Base-by-base conservation (phyloP, 2,113 vertebrate genomes). In the Trogon melanurus region DNA sequence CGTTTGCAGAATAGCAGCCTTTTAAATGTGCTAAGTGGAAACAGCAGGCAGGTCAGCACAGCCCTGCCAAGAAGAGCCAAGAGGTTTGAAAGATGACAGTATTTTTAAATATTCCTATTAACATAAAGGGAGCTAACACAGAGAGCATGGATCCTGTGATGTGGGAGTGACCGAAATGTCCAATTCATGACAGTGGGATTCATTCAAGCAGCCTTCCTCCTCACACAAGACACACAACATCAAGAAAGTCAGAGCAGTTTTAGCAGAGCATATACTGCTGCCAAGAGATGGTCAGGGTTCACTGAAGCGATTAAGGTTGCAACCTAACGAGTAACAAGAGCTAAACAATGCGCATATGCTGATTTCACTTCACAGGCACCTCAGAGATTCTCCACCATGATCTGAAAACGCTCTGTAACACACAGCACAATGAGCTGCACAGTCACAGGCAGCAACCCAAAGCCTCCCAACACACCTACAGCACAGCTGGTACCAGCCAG, bases 31-130 rank as follows among this genome's bases (percentile, higher is more conserved):
- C 84, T 75, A 91, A 92, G 78, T 51, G 51, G 80, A 56, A 90
- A 78, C 57, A 95, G 93, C 80, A 92, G 94, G 93, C 82, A 92
- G 88, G 88, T 54, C 64, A 94, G 86, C 92, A 92, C 47, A 54
- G 85, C 58, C 36, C 90, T 73, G 88, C 91, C 84, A 72, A 54
- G 62, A 45, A 41, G 75, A 94, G 91, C 83, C 91, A 78, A 88
- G 78, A 82, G 85, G 60, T 67, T 86, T 64, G 79, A 48, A 47
- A 82, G 88, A 56, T 66, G 88, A 67, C 60, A 71, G 76, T 13
- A 26, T 25, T 85, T 91, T 76, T 9, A 74, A 74, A 21, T n/a
- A 71, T 69, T 74, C 29, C 93, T 53, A 60, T 76, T 71, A 86
- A 86, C 88, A 78, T 14, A 80, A 74, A 75, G 70, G 82, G 57